A percentile compares a stretch with the other conserved stretches of the same genome.
Evolutionary conservation across 2,888 invertebrate species (phyloP).

Genomic region (Tetragonisca angustula): DNA sequence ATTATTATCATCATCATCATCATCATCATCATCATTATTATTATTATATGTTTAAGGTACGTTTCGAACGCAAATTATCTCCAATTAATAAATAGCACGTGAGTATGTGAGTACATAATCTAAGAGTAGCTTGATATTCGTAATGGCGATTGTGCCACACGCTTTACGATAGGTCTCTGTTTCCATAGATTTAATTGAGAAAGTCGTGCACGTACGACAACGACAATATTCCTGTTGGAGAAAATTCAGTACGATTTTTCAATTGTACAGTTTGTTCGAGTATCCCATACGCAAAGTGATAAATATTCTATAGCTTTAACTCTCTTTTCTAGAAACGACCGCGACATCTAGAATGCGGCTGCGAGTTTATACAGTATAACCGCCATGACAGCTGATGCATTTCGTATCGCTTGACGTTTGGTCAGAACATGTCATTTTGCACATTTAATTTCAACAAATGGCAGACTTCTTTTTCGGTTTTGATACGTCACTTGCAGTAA

Average conservation of each 20-base stretch:
- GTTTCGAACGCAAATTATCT: not conserved
- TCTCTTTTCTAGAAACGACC: not conserved
- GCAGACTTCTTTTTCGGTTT: slow-evolving; percentile 95
- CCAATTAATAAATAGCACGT: not conserved
- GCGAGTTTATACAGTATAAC: slow-evolving; percentile 47
- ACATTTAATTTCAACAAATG: slow-evolving; percentile 86
- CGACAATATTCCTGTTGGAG: too few species aligned
- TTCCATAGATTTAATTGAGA: not conserved
- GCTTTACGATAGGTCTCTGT: not conserved
- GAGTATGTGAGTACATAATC: not conserved
- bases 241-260: too few species aligned
- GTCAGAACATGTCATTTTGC: slow-evolving; percentile 83
- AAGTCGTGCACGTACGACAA: not conserved
- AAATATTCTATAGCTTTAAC: not conserved
- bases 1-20: not conserved
- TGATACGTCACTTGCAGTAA: slow-evolving; percentile 91
- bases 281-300: too few species aligned
- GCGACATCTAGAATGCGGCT: slow-evolving; percentile 54
- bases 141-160: not conserved
- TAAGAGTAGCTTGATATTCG: not conserved
- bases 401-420: slow-evolving; percentile 82
- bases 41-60: not conserved
- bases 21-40: not conserved
- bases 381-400: slow-evolving; percentile 84
- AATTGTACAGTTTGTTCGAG: too few species aligned